Evolutionary conservation across 2,888 invertebrate species (phyloP).

Genomic region (Psococerastis gibbosa): DNA sequence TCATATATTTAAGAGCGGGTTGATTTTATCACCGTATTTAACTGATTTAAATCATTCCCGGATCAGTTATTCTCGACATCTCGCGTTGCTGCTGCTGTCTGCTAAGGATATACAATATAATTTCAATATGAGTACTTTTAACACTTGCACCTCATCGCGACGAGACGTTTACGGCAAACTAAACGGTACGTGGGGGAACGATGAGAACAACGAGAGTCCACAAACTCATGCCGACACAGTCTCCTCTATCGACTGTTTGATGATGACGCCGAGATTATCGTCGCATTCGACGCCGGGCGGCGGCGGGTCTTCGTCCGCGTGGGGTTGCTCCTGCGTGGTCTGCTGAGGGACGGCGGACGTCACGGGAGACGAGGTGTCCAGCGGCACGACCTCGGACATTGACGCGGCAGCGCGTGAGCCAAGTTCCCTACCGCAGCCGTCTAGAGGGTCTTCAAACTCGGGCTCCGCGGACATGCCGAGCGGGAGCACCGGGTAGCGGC

Average conservation of each 20-base stretch:
- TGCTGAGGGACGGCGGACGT: not conserved
- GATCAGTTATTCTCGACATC: no score
- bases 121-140: no score
- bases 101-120: no score
- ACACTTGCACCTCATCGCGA: no score
- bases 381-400: not conserved
- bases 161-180: no score
- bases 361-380: no score
- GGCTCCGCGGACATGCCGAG: slow-evolving; percentile 27
- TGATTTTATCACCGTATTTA: no score
- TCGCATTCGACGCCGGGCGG: slow-evolving; percentile 29
- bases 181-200: slow-evolving; percentile 4
- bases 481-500: slow-evolving; percentile 32
- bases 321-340: not conserved
- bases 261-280: slow-evolving; percentile 79
- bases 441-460: not conserved
- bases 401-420: not conserved
- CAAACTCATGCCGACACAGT: slow-evolving; percentile 63
- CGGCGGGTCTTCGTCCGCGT: slow-evolving; percentile 12
- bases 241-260: slow-evolving; percentile 83
- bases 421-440: not conserved
- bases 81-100: no score
- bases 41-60: no score
- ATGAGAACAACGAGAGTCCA: no score
- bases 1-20: no score